Percentiles rank a stretch among this genome's conserved stretches.
Evolutionary conservation across 2,888 invertebrate genomes (phyloP).

Genomic region (Scrobipalpa costella): DNA sequence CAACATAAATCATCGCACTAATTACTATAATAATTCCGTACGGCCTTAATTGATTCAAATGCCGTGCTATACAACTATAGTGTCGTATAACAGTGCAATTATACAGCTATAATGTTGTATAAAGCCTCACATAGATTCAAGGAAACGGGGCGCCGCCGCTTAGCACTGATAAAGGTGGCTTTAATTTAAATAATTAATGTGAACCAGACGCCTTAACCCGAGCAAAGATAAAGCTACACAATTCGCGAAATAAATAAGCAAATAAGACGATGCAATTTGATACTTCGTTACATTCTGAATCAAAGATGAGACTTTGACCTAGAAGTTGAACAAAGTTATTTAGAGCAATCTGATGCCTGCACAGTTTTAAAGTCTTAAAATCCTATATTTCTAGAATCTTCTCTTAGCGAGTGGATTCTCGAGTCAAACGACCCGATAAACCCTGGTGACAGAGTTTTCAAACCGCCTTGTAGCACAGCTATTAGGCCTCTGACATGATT

Average conservation of each 20-base stretch:
- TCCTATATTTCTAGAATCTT: no score
- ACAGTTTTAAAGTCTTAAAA: no score
- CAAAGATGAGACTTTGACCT: background rate
- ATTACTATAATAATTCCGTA: conserved; percentile 6
- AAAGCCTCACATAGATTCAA: conserved; percentile 13
- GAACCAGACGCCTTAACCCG: conserved; percentile 11
- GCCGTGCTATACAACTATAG: background rate
- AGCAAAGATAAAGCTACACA: conserved; percentile 2
- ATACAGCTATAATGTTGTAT: conserved; percentile 14
- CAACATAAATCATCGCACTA: conserved; percentile 10
- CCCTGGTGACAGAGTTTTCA: no score
- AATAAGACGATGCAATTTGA: conserved; percentile 3
- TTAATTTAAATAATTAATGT: conserved; percentile 27
- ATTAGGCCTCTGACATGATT: no score
- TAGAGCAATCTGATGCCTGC: background rate
- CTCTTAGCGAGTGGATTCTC: no score
- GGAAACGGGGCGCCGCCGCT: conserved; percentile 15
- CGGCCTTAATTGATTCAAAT: conserved; percentile 8
- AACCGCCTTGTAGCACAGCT: no score
- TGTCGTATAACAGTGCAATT: conserved; percentile 9
- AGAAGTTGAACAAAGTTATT: no score
- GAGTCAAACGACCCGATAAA: no score
- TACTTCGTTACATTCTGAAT: background rate
- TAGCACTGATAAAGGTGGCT: conserved; percentile 10
- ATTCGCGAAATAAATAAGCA: conserved; percentile 6